phyloP scores from a whole-genome alignment of 2,888 invertebrate genomes.

The Halictus quadricinctus region DNA sequence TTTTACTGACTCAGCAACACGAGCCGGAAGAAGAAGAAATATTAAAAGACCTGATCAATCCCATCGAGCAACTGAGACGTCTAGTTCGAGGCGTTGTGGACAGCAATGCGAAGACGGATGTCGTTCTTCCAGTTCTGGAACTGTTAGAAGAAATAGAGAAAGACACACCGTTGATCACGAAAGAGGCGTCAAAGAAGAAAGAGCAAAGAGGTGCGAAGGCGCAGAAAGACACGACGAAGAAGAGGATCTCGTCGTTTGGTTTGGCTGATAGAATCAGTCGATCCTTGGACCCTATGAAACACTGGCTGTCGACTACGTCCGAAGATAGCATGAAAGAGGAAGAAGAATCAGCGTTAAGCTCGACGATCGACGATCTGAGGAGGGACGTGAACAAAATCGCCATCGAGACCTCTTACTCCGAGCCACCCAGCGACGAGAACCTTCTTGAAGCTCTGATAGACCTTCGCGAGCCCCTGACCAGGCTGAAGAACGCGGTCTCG shows the following conservation, averaged over 20 bases:
- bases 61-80: slow-evolving; percentile 71
- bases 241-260: neutral
- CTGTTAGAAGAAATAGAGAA: slow-evolving; percentile 76
- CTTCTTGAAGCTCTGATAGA: slow-evolving; percentile 70
- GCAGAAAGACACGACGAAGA: slow-evolving; percentile 16
- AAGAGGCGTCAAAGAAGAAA: slow-evolving; percentile 69
- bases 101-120: slow-evolving; percentile 53
- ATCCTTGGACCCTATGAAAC: slow-evolving; percentile 70
- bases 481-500: slow-evolving; percentile 66
- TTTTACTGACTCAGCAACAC: slow-evolving; percentile 71
- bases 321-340: slow-evolving; percentile 65
- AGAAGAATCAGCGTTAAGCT: slow-evolving; percentile 60
- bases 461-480: slow-evolving; percentile 69
- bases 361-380: slow-evolving; percentile 68
- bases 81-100: slow-evolving; percentile 67
- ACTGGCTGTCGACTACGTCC: slow-evolving; percentile 68
- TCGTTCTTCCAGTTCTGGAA: slow-evolving; percentile 67
- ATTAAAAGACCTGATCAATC: slow-evolving; percentile 70
- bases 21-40: slow-evolving; percentile 69
- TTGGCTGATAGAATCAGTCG: slow-evolving; percentile 53
- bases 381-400: slow-evolving; percentile 70
- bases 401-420: slow-evolving; percentile 73
- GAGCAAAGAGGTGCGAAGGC: slow-evolving; percentile 41
- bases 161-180: slow-evolving; percentile 69
- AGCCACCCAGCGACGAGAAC: slow-evolving; percentile 71